These are phyloP conservation scores for Pangasius krempfi DNA, from an alignment of 2,797 vertebrate species.

Conservation along the genomic window DNA sequence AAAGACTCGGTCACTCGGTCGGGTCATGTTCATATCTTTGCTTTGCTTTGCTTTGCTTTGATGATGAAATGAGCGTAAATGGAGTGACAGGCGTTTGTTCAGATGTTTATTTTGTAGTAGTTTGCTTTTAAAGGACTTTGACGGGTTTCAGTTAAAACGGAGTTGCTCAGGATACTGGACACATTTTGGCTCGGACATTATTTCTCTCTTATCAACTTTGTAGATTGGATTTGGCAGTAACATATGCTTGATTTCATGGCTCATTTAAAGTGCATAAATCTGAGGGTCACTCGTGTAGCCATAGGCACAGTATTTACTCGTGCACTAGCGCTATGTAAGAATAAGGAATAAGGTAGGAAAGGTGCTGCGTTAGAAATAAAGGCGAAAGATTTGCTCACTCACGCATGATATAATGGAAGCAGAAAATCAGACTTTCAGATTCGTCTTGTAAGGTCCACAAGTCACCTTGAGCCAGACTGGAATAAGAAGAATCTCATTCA, in stretches of 20 bases:
- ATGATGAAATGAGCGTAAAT: background rate
- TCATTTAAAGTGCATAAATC: background rate
- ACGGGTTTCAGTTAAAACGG: background rate
- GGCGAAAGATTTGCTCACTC: background rate
- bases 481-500: background rate
- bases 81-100: background rate
- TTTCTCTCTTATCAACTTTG: conserved; percentile 15
- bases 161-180: conserved; percentile 11
- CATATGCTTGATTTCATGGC: background rate
- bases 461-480: conserved; percentile 12
- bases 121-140: conserved; percentile 15
- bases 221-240: background rate
- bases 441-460: background rate
- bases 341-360: conserved; percentile 60
- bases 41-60: background rate
- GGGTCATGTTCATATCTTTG: background rate
- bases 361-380: conserved; percentile 1
- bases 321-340: background rate
- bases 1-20: background rate
- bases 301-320: background rate
- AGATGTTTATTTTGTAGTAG: background rate
- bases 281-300: background rate
- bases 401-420: conserved; percentile 2
- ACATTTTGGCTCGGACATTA: background rate
- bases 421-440: conserved; percentile 8